Percentiles rank a stretch among this genome's conserved stretches.
phyloP scores from a whole-genome alignment of 2,797 vertebrate species.

The Avahi laniger region DNA sequence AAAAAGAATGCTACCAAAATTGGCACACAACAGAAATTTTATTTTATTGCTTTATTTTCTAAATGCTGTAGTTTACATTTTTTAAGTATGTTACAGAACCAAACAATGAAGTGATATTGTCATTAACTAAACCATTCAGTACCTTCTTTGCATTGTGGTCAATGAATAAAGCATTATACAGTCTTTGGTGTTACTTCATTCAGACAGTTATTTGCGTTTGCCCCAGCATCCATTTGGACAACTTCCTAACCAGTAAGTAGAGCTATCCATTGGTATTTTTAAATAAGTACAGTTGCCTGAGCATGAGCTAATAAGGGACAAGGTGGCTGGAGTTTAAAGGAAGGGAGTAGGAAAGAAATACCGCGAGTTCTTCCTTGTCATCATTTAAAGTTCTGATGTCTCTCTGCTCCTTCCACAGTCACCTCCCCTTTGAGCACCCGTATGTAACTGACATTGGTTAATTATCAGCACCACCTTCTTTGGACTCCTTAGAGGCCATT shows the following conservation, averaged over 20 bases:
- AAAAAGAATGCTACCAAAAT: background rate
- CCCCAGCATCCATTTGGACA: background rate
- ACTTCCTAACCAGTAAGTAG: background rate
- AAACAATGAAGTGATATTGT: background rate
- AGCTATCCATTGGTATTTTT: background rate
- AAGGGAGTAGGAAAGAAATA: background rate
- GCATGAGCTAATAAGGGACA: background rate
- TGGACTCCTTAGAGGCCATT: no score
- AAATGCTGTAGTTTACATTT: background rate
- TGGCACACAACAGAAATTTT: background rate
- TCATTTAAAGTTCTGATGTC: background rate
- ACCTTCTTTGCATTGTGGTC: background rate
- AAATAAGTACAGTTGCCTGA: background rate
- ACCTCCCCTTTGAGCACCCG: no score
- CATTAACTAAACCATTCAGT: background rate
- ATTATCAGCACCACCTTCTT: no score
- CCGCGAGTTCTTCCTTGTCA: background rate
- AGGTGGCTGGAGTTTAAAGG: background rate
- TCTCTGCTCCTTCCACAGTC: no score
- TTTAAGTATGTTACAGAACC: background rate
- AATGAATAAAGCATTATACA: background rate
- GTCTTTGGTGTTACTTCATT: background rate
- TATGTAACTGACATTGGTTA: no score
- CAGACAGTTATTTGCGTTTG: background rate
- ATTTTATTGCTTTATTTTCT: background rate